A percentile compares a stretch with the other conserved stretches of the same genome.
Conservation (phyloP, 64 coral and sea anemone species). For the Porites australiensis region DNA sequence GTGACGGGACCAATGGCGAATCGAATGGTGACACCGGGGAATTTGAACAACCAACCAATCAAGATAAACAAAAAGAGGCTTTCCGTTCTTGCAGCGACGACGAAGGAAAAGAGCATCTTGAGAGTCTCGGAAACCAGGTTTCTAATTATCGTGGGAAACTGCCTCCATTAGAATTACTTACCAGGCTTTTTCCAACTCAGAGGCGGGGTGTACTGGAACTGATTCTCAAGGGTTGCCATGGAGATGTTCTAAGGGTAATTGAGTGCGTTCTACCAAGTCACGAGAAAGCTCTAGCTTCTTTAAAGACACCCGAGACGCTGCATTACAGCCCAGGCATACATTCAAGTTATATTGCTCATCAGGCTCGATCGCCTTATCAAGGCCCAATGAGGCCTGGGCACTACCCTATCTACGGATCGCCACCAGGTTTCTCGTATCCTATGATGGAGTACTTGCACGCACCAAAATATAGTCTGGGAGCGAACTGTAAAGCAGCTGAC, state of each 20-base stretch:
- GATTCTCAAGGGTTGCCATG: constrained; percentile 96
- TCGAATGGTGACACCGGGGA: neutral
- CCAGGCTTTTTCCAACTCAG: constrained; percentile 93
- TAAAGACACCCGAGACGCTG: constrained; percentile 71
- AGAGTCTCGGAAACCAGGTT: constrained; percentile 7
- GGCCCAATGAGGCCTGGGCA: constrained; percentile 35
- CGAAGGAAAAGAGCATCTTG: neutral
- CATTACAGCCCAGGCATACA: constrained; percentile 60
- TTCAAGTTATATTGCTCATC: constrained; percentile 70
- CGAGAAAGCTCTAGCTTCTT: constrained; percentile 80
- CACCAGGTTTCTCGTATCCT: constrained; percentile 64
- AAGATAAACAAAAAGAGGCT: neutral
- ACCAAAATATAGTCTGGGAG: constrained; percentile 53
- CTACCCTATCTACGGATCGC: constrained; percentile 59
- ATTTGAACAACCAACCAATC: neutral
- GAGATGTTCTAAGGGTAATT: constrained; percentile 85
- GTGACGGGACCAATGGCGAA: constrained; percentile 32
- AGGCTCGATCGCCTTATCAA: constrained; percentile 57
- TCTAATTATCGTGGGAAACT: constrained; percentile 24
- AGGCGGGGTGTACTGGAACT: constrained; percentile 92
- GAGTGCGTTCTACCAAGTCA: constrained; percentile 97
- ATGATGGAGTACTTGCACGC: constrained; percentile 82
- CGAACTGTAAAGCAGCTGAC: neutral
- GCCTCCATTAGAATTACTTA: constrained; percentile 88
- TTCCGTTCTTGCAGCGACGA: neutral